These are phyloP conservation scores for Thamnophis elegans DNA, from an alignment of 2,797 vertebrate genomes.

Conservation along the genomic window DNA sequence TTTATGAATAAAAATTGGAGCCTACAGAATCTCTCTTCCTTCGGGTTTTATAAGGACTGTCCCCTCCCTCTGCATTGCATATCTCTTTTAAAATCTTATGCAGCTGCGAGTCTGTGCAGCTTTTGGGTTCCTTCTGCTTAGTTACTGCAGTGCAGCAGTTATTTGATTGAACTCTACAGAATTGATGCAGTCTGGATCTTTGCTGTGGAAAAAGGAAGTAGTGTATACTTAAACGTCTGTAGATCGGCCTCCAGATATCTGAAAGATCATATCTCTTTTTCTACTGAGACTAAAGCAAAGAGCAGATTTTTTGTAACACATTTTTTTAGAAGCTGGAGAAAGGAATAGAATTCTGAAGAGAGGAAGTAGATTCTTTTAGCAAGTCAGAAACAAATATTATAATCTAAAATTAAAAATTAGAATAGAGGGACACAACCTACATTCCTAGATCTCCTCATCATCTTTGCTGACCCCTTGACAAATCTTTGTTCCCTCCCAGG, in stretches of 20 bases:
- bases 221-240: neutral
- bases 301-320: neutral
- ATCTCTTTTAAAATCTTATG: neutral
- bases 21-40: neutral
- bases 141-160: neutral
- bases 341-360: neutral
- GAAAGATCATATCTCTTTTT: neutral
- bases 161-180: neutral
- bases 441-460: neutral
- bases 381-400: neutral
- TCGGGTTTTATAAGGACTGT: neutral
- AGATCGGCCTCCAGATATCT: neutral
- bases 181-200: neutral
- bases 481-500: neutral
- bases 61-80: neutral
- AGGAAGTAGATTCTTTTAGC: neutral
- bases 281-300: neutral
- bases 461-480: neutral
- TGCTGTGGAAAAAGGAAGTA: neutral
- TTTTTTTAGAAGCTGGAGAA: neutral
- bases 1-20: neutral
- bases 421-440: neutral
- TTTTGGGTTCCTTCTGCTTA: neutral
- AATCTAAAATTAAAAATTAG: constrained; percentile 2
- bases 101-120: neutral